phyloP scores from a whole-genome alignment of 2,113 vertebrate genomes.

The Chloropsis cyanopogon region DNA sequence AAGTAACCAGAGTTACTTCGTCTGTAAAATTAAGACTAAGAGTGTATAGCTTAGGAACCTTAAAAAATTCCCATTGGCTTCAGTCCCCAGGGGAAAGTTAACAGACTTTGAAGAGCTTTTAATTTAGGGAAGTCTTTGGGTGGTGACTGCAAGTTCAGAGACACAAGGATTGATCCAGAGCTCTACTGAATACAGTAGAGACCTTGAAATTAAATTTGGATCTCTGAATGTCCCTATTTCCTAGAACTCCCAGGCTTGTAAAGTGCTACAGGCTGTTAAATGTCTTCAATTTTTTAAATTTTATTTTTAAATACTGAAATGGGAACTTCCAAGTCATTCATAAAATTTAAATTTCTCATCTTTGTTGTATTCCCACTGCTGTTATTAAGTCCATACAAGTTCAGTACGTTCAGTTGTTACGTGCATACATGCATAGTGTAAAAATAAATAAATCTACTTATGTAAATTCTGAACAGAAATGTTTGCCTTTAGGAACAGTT shows the following conservation, averaged over 20 bases:
- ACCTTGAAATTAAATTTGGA: not conserved
- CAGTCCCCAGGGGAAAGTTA: not conserved
- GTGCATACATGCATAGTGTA: not conserved
- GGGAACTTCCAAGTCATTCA: not conserved
- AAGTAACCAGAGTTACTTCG: not conserved
- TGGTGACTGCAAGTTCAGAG: not conserved
- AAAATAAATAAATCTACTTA: not conserved
- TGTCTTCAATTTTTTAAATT: not conserved
- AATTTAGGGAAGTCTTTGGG: not conserved
- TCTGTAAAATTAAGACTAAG: not conserved
- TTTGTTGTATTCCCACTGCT: not conserved
- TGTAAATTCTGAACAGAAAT: not conserved
- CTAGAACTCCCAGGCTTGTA: not conserved
- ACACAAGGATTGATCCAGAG: not conserved
- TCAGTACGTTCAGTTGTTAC: not conserved
- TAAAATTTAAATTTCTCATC: not conserved
- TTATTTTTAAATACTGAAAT: not conserved
- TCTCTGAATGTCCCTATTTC: not conserved
- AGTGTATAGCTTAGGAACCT: not conserved
- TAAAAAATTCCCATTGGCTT: not conserved
- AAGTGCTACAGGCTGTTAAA: not conserved
- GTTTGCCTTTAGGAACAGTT: not conserved
- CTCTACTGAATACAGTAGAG: accelerated
- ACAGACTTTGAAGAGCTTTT: conserved; percentile 4
- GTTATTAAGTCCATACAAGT: not conserved